phyloP scores from a whole-genome alignment of 2,113 vertebrate species.

The Takifugu flavidus region DNA sequence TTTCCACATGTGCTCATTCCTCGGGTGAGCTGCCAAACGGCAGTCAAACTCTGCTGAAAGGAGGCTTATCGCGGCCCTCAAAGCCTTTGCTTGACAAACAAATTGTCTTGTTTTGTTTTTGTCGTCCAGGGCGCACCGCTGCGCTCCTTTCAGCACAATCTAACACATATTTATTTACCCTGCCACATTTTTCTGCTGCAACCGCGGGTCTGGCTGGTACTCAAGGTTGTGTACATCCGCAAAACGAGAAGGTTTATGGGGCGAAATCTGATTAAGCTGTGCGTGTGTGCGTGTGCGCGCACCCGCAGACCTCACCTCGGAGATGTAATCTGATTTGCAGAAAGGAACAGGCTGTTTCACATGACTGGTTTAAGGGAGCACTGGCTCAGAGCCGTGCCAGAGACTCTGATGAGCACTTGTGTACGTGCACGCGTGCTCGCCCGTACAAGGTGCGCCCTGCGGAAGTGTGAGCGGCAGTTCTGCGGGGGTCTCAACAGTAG shows the following conservation, averaged over 20 bases:
- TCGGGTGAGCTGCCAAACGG: slow-evolving; percentile 49
- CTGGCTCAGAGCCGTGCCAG: slow-evolving; percentile 72
- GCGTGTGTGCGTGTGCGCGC: slow-evolving; percentile 18
- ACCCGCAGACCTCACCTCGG: slow-evolving; percentile 57
- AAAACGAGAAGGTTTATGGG: slow-evolving; percentile 23
- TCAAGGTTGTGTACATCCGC: slow-evolving; percentile 10
- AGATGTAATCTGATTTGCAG: slow-evolving; percentile 78
- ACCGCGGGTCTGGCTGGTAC: background rate
- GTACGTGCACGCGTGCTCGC: slow-evolving; percentile 5
- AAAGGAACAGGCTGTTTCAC: slow-evolving; percentile 72
- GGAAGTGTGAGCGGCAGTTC: slow-evolving; percentile 30
- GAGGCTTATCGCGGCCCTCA: slow-evolving; percentile 39
- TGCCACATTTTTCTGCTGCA: background rate
- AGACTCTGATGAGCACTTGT: slow-evolving; percentile 44
- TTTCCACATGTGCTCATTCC: slow-evolving; percentile 68
- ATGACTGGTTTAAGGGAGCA: slow-evolving; percentile 75
- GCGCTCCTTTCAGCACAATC: background rate
- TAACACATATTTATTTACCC: background rate
- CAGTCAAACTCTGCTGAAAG: slow-evolving; percentile 44
- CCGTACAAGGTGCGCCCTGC: slow-evolving; percentile 14
- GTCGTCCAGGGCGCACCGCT: slow-evolving; percentile 9
- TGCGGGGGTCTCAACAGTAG: slow-evolving; percentile 26
- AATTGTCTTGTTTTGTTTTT: slow-evolving; percentile 31
- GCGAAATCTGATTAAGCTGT: slow-evolving; percentile 58
- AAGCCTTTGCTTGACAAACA: slow-evolving; percentile 40